These are phyloP conservation scores for Pangasius sanitwongsei DNA, from an alignment of 2,797 vertebrate genomes.

Conservation along the genomic window DNA sequence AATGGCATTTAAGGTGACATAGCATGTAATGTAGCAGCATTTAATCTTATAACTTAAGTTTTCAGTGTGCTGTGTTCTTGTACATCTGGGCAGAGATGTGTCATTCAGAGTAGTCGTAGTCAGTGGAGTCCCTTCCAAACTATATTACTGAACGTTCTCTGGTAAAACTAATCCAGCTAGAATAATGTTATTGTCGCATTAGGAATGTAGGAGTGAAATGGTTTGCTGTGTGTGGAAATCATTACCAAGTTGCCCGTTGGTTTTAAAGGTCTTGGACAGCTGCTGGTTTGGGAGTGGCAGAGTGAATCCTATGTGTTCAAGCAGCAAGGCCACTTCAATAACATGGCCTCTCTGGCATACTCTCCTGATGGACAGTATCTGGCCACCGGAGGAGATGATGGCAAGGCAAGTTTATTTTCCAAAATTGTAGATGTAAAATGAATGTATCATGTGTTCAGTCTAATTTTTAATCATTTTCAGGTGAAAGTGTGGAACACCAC, in stretches of 20 bases:
- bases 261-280: constrained; percentile 86
- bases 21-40: not conserved
- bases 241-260: not conserved
- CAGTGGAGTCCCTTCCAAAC: not conserved
- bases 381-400: constrained; percentile 91
- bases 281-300: constrained; percentile 99
- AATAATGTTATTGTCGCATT: too few species aligned
- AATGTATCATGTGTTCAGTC: not conserved
- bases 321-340: constrained; percentile 98
- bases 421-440: not conserved
- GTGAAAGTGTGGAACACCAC: constrained; percentile 96
- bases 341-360: constrained; percentile 90
- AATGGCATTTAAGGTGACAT: not conserved
- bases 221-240: not conserved
- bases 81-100: not conserved
- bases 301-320: constrained; percentile 96
- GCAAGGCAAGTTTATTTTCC: constrained; percentile 79
- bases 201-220: not conserved
- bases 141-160: not conserved
- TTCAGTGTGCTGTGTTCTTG: not conserved
- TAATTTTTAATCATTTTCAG: constrained; percentile 64
- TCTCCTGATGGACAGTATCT: constrained; percentile 94
- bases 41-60: not conserved
- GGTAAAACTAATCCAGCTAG: not conserved
- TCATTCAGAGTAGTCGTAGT: not conserved